Evolutionary conservation across 2,113 vertebrate species (phyloP), one percentile per base, ranked within the genome.

Genomic region (Cochlearius cochlearius): DNA sequence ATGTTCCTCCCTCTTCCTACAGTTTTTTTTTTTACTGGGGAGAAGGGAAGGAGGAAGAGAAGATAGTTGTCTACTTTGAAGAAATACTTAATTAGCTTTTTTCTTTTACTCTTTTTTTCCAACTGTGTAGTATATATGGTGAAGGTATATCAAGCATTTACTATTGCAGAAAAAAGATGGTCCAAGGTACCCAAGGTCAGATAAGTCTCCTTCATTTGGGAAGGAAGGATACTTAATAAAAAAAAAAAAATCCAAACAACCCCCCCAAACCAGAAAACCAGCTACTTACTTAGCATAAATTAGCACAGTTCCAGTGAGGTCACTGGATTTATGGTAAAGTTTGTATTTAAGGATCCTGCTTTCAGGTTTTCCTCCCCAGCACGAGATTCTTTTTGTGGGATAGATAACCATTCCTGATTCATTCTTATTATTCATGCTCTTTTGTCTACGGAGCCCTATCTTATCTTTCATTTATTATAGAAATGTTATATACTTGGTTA

Each of bases 71-170:
- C 30, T 67, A 3, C 30, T 67, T 52, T 8, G 74, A 59, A 78
- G 38, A 60, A 69, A 69, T 52, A 36, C 6, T 32, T 74, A 39
- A 22, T 6, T 27, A 27, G 17, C 2, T 22, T 22, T 29, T n/a
- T 41, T n/a, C 6, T 7, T 7, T 34, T 13, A 15, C 41, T 43
- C 15, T 52, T 39, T 80, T 38, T 58, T 36, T 29, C 30, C 4
- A 11, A 21, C 15, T 21, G 14, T n/a, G 6, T n/a, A 3, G 9
- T 49, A 1, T 2, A 2, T 25, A 8, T 60, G 50, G 5, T 77
- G 25, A 14, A 22, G 16, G 13, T 36, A 20, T 22, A 30, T 13
- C 4, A 12, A 50, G 7, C 10, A 21, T 41, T 60, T 77, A 8
- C 68, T 53, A 59, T 3, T 50, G 83, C 32, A 43, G 41, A 72